Conservation (phyloP, 2,113 vertebrate species). For the Platichthys stellatus region DNA sequence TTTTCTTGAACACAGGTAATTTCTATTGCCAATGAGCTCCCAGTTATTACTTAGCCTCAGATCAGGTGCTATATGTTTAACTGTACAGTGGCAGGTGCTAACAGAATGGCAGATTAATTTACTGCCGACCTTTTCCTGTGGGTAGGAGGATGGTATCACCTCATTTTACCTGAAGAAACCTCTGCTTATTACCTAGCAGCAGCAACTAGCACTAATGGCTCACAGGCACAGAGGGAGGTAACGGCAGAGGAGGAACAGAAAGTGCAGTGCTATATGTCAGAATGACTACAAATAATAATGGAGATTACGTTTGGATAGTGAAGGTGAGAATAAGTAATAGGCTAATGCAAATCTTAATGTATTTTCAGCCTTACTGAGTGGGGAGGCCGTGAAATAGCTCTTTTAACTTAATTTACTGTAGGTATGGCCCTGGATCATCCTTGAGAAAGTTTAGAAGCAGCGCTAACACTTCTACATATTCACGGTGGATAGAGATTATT, state of each 20-base stretch:
- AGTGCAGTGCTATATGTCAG: slow-evolving; percentile 13
- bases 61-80: slow-evolving; percentile 40
- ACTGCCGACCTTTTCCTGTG: slow-evolving; percentile 50
- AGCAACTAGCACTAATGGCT: slow-evolving; percentile 18
- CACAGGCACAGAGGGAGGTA: slow-evolving; percentile 20
- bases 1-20: not conserved
- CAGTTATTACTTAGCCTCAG: slow-evolving; percentile 20
- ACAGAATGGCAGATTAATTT: slow-evolving; percentile 55
- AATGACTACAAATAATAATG: slow-evolving; percentile 15
- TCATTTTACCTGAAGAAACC: slow-evolving; percentile 37
- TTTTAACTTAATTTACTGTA: not conserved
- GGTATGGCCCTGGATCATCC: not conserved
- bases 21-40: slow-evolving; percentile 35
- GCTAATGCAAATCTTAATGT: slow-evolving; percentile 26
- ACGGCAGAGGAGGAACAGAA: slow-evolving; percentile 32
- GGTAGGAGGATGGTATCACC: slow-evolving; percentile 4
- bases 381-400: not conserved
- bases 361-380: not conserved
- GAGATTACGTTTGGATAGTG: slow-evolving; percentile 20
- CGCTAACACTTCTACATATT: slow-evolving; percentile 24
- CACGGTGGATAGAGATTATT: slow-evolving; percentile 16
- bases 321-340: slow-evolving; percentile 8
- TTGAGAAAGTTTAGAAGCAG: not conserved
- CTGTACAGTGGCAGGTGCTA: not conserved
- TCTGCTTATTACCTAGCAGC: slow-evolving; percentile 43